Base-by-base conservation (phyloP, 2,113 vertebrate species). In the Albula goreensis region DNA sequence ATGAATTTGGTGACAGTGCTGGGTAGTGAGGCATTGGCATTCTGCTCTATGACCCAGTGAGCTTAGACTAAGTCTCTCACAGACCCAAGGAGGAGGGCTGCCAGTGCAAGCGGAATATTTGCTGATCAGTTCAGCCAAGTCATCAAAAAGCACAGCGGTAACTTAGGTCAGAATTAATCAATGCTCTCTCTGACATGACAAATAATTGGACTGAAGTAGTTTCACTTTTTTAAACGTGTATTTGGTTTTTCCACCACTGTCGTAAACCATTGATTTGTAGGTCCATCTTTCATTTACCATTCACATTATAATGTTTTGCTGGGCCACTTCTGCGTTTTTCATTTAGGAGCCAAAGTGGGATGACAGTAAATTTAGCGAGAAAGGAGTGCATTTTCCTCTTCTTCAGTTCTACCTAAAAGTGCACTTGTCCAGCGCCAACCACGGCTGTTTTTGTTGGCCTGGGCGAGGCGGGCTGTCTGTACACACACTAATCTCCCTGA, bases 151-250 rank as follows among this genome's bases (percentile, higher is more conserved):
- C 52, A 79, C 15, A 31, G 56, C 81, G 3, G 53, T 83, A 48
- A 85, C 83, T 82, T 15, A 49, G 4, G 57, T 83, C 82, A 41
- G 12, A 70, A 10, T 83, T 74, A 91, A 90, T 91, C 88, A 87
- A 60, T 70, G 52, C 1, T 49, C 41, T 3, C 15, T 78, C 70
- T 19, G 31, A 56, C 60, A 80, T 82, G 82, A 81, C 70, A 84
- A 85, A 86, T 87, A 88, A 91, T 22, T 86, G 86, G 77, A 90
- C 5, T 52, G 50, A 19, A 77, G 85, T 13, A 10, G 85, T 83
- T 49, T 13, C 17, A n/a, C 3, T 70, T 70, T 74, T 74, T 74
- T 74, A n/a, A 22, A n/a, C 25, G 70, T 0, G 2, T 13, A 11
- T 82, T 60, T 22, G 9, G 17, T 48, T 52, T 52, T 52, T 52